Percentiles rank a stretch among this genome's conserved stretches.
Conservation (phyloP, 2,113 vertebrate genomes). For the Apodemus sylvaticus region DNA sequence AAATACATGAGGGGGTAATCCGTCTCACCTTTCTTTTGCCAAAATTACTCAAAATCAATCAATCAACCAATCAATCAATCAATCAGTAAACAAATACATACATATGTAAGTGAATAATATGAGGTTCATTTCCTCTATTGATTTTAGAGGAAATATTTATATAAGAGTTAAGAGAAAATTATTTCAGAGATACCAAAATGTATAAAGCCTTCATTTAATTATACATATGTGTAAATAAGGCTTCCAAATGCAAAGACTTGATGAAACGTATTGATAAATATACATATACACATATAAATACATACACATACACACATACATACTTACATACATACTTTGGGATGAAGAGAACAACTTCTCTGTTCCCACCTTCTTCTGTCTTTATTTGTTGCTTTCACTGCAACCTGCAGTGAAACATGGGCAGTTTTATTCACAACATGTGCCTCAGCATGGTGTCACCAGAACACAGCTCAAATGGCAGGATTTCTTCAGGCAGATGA, state of each 20-base stretch:
- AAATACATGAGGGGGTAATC: neutral
- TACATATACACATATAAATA: neutral
- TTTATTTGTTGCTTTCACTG: neutral
- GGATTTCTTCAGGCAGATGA: neutral
- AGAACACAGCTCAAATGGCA: neutral
- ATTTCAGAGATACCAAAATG: neutral
- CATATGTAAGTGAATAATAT: neutral
- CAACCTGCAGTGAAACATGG: neutral
- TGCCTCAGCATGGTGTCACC: neutral
- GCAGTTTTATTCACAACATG: neutral
- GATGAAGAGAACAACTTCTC: neutral
- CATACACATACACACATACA: neutral
- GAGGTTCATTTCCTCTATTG: neutral
- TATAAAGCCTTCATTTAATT: neutral
- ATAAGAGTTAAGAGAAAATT: neutral
- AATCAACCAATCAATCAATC: neutral
- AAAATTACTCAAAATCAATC: neutral
- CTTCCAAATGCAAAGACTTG: neutral
- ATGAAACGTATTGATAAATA: neutral
- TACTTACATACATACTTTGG: neutral
- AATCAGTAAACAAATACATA: neutral
- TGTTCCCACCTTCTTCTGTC: conserved; percentile 18
- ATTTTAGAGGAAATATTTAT: neutral
- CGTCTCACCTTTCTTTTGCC: neutral
- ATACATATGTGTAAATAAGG: neutral